Base-by-base conservation (phyloP, 2,113 vertebrate species). In the Jaculus jaculus region DNA sequence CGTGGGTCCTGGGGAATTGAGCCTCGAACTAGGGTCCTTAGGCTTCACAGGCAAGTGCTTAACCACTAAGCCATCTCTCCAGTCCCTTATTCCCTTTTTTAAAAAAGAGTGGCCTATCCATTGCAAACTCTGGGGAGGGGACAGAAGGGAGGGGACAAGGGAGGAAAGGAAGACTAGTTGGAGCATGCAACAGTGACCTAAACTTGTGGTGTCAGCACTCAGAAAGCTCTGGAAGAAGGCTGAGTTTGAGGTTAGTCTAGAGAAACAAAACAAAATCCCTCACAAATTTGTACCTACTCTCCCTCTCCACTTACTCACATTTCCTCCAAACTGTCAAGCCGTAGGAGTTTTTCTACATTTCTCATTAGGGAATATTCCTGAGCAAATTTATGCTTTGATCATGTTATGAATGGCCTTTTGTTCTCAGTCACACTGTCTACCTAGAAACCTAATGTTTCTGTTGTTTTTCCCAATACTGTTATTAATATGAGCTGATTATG, bases 391-490 rank as follows among this genome's bases (percentile, higher is more conserved):
- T 47, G 42, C 8, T 47, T 47, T 47, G 5, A 47, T 47, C 42
- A 47, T 47, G 42, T 47, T 47, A 8, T 47, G 42, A 47, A 47
- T 47, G 42, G 42, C 5, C 42, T 47, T 8, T 47, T 47, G 42
- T 47, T 47, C 8, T 84, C 72, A 75, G 18, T 60, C 32, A 73
- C 10, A 89, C 88, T 78, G 93, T 84, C 73, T 88, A 74, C 78
- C 69, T 90, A 23, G 61, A 81, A 90, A 93, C n/a, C 39, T 54
- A 17, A 85, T 54, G 74, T 83, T 88, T 96, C 54, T 95, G 94
- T 91, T 68, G 90, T 87, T 26, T 69, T 32, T 5, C 66, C 16
- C 28, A 85, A 77, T 82, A 79, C 51, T 82, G 39, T 34, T 32
- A 54, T 3, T 75, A 85, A 65, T 72, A 54, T 32, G 9, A 90